These are phyloP conservation scores for Melangyna quadrimaculata DNA, from an alignment of 2,888 invertebrate genomes.

Conservation along the genomic window DNA sequence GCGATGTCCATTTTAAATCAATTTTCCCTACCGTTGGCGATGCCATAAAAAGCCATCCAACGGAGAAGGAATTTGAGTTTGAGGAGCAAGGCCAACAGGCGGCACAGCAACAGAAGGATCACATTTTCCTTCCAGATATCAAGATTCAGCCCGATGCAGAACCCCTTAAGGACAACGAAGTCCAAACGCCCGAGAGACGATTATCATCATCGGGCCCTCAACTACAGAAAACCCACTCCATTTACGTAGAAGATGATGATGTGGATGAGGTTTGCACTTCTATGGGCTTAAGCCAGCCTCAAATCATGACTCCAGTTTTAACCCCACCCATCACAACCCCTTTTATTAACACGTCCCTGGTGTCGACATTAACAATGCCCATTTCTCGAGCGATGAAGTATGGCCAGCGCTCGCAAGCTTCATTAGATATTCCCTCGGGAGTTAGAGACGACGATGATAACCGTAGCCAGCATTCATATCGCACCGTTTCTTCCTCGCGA, in stretches of 20 bases:
- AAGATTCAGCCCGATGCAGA: constrained; percentile 63
- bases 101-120: not conserved
- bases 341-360: not conserved
- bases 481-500: constrained; percentile 93
- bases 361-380: constrained; percentile 74
- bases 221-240: constrained; percentile 74
- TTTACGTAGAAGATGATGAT: constrained; percentile 74
- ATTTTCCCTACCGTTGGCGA: constrained; percentile 74
- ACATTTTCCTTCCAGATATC: constrained; percentile 38
- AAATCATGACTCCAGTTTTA: constrained; percentile 22
- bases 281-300: constrained; percentile 47
- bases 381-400: constrained; percentile 73
- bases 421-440: constrained; percentile 89
- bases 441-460: constrained; percentile 91
- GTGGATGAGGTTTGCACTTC: constrained; percentile 40
- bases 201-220: constrained; percentile 77
- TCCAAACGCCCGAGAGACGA: constrained; percentile 81
- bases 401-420: constrained; percentile 84
- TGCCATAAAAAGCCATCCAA: constrained; percentile 69
- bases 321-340: constrained; percentile 15
- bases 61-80: constrained; percentile 63
- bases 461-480: constrained; percentile 92
- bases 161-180: constrained; percentile 73
- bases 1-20: constrained; percentile 71
- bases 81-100: constrained; percentile 1